Conservation (phyloP, 1,140 invertebrate genomes). For the Drosophila equinoxialis region DNA sequence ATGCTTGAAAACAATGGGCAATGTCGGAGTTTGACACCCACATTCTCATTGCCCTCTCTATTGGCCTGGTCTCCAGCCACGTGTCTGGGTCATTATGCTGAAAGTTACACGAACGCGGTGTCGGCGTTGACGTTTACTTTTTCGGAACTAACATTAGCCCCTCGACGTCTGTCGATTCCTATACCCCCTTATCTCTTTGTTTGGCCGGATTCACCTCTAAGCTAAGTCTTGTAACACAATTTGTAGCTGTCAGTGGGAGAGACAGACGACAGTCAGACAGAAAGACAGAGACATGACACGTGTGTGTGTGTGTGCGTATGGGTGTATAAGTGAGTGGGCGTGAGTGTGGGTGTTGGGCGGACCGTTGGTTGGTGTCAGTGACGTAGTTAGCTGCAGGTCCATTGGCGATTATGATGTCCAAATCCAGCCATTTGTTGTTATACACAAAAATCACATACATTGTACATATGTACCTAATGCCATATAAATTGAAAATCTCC, state of each 20-base stretch:
- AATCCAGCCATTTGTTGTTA: constrained; percentile 22
- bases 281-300: constrained; percentile 54
- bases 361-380: constrained; percentile 52
- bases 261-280: constrained; percentile 37
- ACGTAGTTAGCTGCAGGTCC: constrained; percentile 60
- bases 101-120: constrained; percentile 73
- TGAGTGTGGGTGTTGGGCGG: constrained; percentile 28
- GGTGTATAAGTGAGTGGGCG: constrained; percentile 47
- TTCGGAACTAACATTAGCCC: constrained; percentile 7
- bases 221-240: constrained; percentile 66
- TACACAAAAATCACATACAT: constrained; percentile 62
- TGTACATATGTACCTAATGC: constrained; percentile 27
- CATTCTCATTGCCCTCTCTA: constrained; percentile 19
- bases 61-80: constrained; percentile 56
- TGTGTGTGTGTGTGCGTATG: constrained; percentile 29
- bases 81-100: constrained; percentile 81
- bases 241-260: constrained; percentile 76
- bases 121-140: constrained; percentile 69
- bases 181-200: not conserved
- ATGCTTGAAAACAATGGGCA: constrained; percentile 60
- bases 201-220: constrained; percentile 23
- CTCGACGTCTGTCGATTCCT: not conserved
- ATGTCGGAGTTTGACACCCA: constrained; percentile 13
- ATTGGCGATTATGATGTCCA: constrained; percentile 61
- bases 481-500: constrained; percentile 47